These are phyloP conservation scores for Dorcus parallelipipedus DNA, from an alignment of 2,888 invertebrate species.

Conservation along the genomic window DNA sequence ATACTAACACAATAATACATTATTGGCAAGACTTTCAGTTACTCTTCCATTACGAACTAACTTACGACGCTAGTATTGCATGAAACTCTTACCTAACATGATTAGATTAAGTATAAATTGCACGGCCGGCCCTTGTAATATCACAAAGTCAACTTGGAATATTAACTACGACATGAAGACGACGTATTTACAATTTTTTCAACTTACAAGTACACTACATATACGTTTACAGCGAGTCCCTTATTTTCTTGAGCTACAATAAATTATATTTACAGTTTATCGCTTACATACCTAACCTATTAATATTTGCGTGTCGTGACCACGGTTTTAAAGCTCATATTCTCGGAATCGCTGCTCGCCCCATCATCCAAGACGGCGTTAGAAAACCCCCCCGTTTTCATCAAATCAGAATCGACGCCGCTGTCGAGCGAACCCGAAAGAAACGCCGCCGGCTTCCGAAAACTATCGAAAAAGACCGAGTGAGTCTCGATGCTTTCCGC, in stretches of 20 bases:
- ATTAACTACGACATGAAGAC: not conserved
- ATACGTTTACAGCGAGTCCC: too few species aligned
- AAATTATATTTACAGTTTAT: too few species aligned
- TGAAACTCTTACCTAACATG: conserved; percentile 10
- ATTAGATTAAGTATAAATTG: conserved; percentile 31
- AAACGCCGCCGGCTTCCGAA: conserved; percentile 49
- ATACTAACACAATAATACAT: conserved; percentile 11
- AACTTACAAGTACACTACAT: too few species aligned
- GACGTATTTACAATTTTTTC: not conserved
- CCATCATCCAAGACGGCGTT: conserved; percentile 31
- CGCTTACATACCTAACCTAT: not conserved
- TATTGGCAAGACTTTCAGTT: conserved; percentile 19
- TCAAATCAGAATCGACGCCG: conserved; percentile 39
- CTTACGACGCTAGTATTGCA: conserved; percentile 29
- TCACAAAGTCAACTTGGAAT: conserved; percentile 33
- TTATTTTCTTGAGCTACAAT: too few species aligned
- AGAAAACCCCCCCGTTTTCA: conserved; percentile 26
- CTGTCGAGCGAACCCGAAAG: conserved; percentile 44
- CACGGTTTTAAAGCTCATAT: conserved; percentile 51
- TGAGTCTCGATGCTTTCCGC: conserved; percentile 85
- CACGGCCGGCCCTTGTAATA: conserved; percentile 46
- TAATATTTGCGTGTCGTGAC: conserved; percentile 23
- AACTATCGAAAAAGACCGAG: conserved; percentile 79
- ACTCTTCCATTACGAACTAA: conserved; percentile 4
- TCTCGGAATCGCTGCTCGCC: conserved; percentile 49